These are phyloP conservation scores for Patiria pectinifera DNA, from an alignment of 53 echinoderm and acorn worm genomes.

Conservation along the genomic window DNA sequence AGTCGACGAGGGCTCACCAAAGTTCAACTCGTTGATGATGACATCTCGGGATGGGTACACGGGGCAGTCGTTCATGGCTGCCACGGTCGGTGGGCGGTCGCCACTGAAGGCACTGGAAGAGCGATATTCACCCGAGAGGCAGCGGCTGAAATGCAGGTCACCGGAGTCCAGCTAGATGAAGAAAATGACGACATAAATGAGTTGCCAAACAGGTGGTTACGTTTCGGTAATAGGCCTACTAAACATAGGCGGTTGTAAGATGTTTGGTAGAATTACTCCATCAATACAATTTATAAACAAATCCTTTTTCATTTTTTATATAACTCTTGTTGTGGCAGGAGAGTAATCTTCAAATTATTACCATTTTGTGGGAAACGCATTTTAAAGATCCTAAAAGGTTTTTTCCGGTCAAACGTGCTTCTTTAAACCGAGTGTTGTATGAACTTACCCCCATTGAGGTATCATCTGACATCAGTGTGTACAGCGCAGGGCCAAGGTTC, in stretches of 20 bases:
- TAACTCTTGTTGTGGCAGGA: too few relatives aligned
- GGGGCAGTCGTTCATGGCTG: slow-evolving; percentile 80
- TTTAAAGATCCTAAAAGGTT: too few relatives aligned
- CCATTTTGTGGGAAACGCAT: too few relatives aligned
- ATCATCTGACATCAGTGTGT: not conserved
- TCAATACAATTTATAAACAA: too few relatives aligned
- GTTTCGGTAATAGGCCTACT: not conserved
- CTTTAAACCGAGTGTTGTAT: not conserved
- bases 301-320: too few relatives aligned
- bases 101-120: slow-evolving; percentile 55
- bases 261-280: too few relatives aligned
- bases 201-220: not conserved
- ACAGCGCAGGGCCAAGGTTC: slow-evolving; percentile 24
- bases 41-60: slow-evolving; percentile 67
- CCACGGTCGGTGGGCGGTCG: slow-evolving; percentile 42
- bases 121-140: slow-evolving; percentile 65
- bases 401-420: too few relatives aligned
- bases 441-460: not conserved
- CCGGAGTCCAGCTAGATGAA: slow-evolving; percentile 22
- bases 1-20: slow-evolving; percentile 48
- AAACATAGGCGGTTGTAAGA: too few relatives aligned
- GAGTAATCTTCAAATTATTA: too few relatives aligned
- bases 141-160: slow-evolving; percentile 77
- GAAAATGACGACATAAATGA: not conserved
- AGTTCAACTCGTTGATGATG: slow-evolving; percentile 86